Percentiles rank a stretch among this genome's conserved stretches.
phyloP scores from a whole-genome alignment of 2,797 vertebrate species.

The Pantherophis alleghaniensis region DNA sequence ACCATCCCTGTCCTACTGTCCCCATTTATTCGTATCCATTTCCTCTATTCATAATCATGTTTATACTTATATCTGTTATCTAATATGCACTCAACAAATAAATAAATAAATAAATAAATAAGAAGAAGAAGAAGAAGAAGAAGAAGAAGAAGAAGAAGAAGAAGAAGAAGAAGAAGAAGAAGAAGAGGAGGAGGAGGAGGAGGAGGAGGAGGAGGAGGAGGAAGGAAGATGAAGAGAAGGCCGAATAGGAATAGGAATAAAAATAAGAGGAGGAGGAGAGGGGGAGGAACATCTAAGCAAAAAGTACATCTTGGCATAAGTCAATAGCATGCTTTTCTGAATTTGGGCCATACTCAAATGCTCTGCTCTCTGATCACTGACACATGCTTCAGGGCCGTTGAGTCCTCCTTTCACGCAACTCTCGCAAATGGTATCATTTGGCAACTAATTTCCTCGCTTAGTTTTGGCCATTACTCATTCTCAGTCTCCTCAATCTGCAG shows the following conservation, averaged over 20 bases:
- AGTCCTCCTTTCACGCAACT: conserved; percentile 71
- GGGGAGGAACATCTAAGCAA: background rate
- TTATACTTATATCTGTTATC: no score
- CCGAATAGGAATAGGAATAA: conserved; percentile 17
- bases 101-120: no score
- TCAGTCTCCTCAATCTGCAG: conserved; percentile 82
- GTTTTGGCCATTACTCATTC: conserved; percentile 84
- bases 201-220: no score
- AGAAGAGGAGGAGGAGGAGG: no score
- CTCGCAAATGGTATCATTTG: conserved; percentile 80
- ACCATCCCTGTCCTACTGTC: no score
- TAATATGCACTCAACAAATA: no score
- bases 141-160: no score
- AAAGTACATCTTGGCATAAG: conserved; percentile 3
- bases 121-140: no score
- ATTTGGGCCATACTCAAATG: conserved; percentile 68
- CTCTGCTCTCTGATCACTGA: conserved; percentile 59
- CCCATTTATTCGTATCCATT: no score
- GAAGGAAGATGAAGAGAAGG: background rate
- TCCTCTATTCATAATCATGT: no score
- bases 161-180: no score
- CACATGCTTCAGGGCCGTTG: conserved; percentile 78
- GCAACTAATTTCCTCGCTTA: conserved; percentile 80
- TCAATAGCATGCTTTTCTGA: conserved; percentile 60
- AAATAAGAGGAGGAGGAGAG: background rate